Conservation (phyloP, 37 sponge, comb jelly and placozoan species). For the Trichoplax adhaerens region DNA sequence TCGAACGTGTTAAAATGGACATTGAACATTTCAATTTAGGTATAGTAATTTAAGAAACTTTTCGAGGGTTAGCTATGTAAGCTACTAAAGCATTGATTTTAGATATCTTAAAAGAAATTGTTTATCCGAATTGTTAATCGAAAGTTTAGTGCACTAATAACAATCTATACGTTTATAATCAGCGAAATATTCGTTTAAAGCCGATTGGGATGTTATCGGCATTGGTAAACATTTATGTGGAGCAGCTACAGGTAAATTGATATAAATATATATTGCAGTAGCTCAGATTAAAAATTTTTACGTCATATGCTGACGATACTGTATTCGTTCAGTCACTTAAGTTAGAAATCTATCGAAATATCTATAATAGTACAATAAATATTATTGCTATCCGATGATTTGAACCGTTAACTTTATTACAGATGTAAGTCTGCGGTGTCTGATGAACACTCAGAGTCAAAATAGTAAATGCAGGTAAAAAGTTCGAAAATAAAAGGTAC, state of each 20-base stretch:
- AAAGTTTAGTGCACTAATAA: not conserved
- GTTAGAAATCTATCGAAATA: too few species aligned
- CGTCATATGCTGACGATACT: too few species aligned
- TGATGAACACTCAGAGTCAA: not conserved
- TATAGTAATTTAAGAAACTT: not conserved
- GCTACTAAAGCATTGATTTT: too few species aligned
- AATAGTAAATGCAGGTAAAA: too few species aligned
- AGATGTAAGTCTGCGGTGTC: slow-evolving; percentile 23
- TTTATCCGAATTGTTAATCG: not conserved
- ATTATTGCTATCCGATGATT: too few species aligned
- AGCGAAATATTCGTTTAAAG: not conserved
- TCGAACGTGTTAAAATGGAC: slow-evolving; percentile 55
- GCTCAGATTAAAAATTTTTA: too few species aligned
- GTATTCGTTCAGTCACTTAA: too few species aligned
- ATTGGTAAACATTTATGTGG: slow-evolving; percentile 84
- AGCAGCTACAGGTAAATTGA: slow-evolving; percentile 53
- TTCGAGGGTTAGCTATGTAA: too few species aligned
- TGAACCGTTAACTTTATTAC: not conserved
- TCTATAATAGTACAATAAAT: too few species aligned
- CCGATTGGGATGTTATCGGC: slow-evolving; percentile 16
- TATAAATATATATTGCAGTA: too few species aligned
- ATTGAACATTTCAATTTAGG: slow-evolving; percentile 40
- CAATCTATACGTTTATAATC: slow-evolving; percentile 1
- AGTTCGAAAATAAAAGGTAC: too few species aligned
- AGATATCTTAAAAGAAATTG: too few species aligned